Evolutionary conservation across 2,797 vertebrate genomes (phyloP).

Genomic region (Taenioides sp.): DNA sequence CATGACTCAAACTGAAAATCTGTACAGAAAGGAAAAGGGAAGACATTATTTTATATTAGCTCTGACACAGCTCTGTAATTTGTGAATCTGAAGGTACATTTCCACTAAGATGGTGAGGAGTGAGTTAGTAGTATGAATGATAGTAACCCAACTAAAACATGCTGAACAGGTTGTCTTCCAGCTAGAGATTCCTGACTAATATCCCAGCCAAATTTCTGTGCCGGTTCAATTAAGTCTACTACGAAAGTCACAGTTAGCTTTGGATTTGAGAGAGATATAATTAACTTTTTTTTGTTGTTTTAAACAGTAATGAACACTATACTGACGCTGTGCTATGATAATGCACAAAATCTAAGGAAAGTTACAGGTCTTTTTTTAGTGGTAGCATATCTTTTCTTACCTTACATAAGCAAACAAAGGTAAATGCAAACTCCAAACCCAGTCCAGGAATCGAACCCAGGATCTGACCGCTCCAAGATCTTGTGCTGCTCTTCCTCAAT

Average conservation of each 20-base stretch:
- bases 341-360: background rate
- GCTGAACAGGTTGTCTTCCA: background rate
- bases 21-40: slow-evolving; percentile 11
- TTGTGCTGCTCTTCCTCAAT: no score
- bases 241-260: background rate
- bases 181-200: background rate
- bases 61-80: slow-evolving; percentile 48
- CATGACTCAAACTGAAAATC: slow-evolving; percentile 27
- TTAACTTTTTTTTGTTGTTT: no score
- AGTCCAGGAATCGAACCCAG: background rate
- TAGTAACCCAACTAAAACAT: background rate
- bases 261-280: no score
- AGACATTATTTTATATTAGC: background rate
- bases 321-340: background rate
- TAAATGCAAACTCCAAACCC: background rate
- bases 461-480: background rate
- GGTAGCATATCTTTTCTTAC: background rate
- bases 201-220: background rate
- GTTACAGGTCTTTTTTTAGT: background rate
- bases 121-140: background rate
- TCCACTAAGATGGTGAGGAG: background rate
- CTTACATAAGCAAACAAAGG: background rate
- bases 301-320: background rate
- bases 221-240: background rate
- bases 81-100: slow-evolving; percentile 37